Evolutionary conservation across 2,113 vertebrate genomes (phyloP).

Genomic region (Festucalex cinctus): DNA sequence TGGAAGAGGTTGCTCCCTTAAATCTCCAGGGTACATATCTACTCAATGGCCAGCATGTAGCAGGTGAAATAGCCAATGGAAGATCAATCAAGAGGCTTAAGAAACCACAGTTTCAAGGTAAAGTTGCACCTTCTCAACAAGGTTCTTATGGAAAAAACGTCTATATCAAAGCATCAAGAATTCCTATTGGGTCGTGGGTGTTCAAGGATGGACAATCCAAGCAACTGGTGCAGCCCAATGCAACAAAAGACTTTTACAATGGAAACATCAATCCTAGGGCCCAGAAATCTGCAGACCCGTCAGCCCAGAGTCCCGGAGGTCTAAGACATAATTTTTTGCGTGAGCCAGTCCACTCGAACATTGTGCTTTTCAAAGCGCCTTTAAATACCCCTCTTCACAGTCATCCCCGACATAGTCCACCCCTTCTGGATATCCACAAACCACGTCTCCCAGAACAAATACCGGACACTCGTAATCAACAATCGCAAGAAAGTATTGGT

Average conservation of each 20-base stretch:
- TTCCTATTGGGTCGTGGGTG: background rate
- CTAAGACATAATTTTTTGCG: background rate
- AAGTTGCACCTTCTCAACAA: conserved; percentile 1
- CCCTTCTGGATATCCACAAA: background rate
- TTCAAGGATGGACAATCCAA: conserved; percentile 1
- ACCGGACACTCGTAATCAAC: background rate
- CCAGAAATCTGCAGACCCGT: background rate
- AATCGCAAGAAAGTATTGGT: background rate
- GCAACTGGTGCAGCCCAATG: background rate
- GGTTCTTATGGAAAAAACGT: conserved; percentile 5
- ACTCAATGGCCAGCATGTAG: conserved; percentile 2
- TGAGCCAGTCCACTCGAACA: background rate
- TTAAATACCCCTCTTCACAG: background rate
- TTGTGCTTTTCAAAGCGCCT: background rate
- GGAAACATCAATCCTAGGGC: background rate
- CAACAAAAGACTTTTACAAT: conserved; percentile 2
- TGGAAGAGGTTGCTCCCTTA: background rate
- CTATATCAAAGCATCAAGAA: conserved; percentile 9
- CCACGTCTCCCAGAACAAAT: background rate
- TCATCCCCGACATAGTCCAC: background rate
- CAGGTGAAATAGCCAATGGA: background rate
- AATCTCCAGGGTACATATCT: background rate
- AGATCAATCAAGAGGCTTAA: background rate
- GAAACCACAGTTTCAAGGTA: background rate
- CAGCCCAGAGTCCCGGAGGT: background rate